Evolutionary conservation across 1,140 invertebrate species (phyloP).

Genomic region (Zaprionus inermis): DNA sequence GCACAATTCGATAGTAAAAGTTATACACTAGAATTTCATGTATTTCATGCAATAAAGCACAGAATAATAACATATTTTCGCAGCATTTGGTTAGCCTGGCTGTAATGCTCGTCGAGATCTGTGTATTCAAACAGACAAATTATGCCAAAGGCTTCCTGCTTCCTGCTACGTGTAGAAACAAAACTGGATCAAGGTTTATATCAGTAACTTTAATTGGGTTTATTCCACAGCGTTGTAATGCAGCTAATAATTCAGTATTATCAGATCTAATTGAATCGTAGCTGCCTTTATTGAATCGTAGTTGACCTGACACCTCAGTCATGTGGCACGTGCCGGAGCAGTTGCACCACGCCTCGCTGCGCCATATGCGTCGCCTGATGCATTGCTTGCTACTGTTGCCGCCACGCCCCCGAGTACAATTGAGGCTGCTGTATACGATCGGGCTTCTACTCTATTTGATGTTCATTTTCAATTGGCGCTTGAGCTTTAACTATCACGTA

Average conservation of each 20-base stretch:
- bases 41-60: no score
- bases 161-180: no score
- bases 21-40: no score
- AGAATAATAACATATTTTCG: no score
- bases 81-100: no score
- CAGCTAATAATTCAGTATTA: neutral
- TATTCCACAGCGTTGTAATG: no score
- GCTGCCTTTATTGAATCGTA: neutral
- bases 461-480: neutral
- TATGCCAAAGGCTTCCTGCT: no score
- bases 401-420: neutral
- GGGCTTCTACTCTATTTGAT: neutral
- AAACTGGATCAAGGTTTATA: no score
- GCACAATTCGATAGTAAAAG: no score
- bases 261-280: neutral
- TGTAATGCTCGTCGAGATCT: no score
- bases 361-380: slow-evolving; percentile 43
- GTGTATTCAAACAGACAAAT: no score
- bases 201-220: no score
- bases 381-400: slow-evolving; percentile 44
- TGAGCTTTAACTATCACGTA: slow-evolving; percentile 36
- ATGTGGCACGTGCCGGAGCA: slow-evolving; percentile 43
- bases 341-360: slow-evolving; percentile 46
- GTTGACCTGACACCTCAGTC: slow-evolving; percentile 27
- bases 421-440: slow-evolving; percentile 33